Base-by-base conservation (phyloP, 2,113 vertebrate species). In the Pedionomus torquatus region DNA sequence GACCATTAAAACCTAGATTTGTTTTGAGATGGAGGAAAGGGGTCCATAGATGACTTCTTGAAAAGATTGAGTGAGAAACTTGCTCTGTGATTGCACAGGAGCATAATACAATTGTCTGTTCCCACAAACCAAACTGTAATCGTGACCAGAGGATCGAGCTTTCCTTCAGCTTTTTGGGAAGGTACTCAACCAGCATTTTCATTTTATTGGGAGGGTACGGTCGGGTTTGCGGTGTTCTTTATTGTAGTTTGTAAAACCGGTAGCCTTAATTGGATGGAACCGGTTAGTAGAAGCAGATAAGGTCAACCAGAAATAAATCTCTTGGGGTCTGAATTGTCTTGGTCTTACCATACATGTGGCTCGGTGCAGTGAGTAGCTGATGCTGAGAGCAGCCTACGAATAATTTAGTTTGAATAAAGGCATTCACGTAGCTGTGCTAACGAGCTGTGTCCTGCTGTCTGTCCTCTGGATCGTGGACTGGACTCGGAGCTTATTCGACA, bases 221-320 rank as follows among this genome's bases (percentile, higher is more conserved):
- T 61, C 71, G 57, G 13, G 51, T 87, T 92, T 92, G 86, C 89
- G 71, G 74, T 92, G 68, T 51, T 71, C 28, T 15, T 86, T 28
- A 23, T 23, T 43, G 70, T 58, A 93, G 68, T 94, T 90, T 30
- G n/a, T 85, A 69, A 51, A 91, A 75, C 80, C 43, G 28, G 77
- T 68, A 76, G 84, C 92, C 84, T 71, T 93, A 52, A 77, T 63
- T 92, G 92, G 71, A 51, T 80, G 17, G 33, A 72, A 70, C 41
- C 39, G 41, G 48, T 66, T 68, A 76, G 44, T 58, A 79, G 81
- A 85, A 87, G 49, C 61, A 18, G 39, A 46, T 54, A 91, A 96
- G 84, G 83, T 93, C 89, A 95, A 58, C 41, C 90, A 77, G 69
- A 80, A 93, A 71, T 85, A 96, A 76, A 79, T 95, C 90, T 97